Conservation (phyloP, 2,888 invertebrate species). For the Syrphus vitripennis region DNA sequence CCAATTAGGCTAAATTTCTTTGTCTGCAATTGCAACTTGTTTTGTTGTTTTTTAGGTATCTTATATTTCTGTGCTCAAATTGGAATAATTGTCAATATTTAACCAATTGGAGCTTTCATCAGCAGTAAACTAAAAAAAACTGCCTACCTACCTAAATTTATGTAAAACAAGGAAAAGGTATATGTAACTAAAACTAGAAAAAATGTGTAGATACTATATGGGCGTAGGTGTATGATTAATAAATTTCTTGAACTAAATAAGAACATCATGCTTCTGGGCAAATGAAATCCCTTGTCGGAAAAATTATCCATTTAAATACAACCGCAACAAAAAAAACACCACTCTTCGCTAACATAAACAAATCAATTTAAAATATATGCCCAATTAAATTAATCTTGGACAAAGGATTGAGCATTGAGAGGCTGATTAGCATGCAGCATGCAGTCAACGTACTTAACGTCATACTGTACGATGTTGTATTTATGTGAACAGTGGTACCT, state of each 20-base stretch:
- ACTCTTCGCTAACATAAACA: background rate
- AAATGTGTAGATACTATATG: background rate
- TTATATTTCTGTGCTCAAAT: background rate
- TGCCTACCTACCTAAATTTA: background rate
- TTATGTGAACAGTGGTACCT: background rate
- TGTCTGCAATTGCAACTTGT: conserved; percentile 50
- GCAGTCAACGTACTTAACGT: conserved; percentile 51
- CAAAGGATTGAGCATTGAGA: conserved; percentile 40
- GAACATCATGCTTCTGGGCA: background rate
- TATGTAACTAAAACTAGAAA: background rate
- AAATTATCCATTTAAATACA: background rate
- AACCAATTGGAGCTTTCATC: background rate
- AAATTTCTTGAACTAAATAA: conserved; percentile 22
- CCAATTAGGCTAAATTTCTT: conserved; percentile 52
- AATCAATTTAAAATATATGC: conserved; percentile 49
- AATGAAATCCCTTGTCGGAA: background rate
- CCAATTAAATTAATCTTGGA: conserved; percentile 38
- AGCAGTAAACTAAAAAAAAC: background rate
- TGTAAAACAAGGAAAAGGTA: background rate
- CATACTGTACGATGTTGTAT: conserved; percentile 13
- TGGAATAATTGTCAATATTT: background rate
- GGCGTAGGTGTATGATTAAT: conserved; percentile 45
- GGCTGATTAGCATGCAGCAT: conserved; percentile 55
- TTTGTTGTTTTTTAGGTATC: conserved; percentile 5
- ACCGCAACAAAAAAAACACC: background rate